These are phyloP conservation scores for Lota lota DNA, from an alignment of 2,113 vertebrate genomes.

Conservation along the genomic window DNA sequence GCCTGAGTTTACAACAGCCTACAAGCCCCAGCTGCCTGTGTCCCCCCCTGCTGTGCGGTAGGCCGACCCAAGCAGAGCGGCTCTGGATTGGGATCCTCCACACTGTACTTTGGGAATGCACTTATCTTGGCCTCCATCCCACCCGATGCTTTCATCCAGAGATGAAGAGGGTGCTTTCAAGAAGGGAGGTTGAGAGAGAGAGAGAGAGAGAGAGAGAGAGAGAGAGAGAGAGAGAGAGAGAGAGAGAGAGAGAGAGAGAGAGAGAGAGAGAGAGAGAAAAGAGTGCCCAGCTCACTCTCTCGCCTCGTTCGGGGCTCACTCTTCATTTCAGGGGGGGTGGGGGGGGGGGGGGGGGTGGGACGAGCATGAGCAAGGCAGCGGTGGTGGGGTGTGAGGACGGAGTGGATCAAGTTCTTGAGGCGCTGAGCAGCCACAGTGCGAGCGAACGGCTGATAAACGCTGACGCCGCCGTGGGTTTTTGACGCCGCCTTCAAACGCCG, in stretches of 20 bases:
- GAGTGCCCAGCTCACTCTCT: too few species aligned
- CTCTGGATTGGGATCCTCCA: constrained; percentile 34
- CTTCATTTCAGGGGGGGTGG: neutral
- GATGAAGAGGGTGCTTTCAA: too few species aligned
- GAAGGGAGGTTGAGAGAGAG: constrained; percentile 3
- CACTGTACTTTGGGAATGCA: constrained; percentile 27
- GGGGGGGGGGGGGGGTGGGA: neutral
- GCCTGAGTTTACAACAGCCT: neutral
- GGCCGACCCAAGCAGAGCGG: constrained; percentile 38
- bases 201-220: constrained; percentile 2
- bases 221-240: constrained; percentile 7
- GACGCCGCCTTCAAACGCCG: constrained; percentile 37
- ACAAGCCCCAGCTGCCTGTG: too few species aligned
- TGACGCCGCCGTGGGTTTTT: constrained; percentile 52
- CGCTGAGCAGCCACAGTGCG: too few species aligned
- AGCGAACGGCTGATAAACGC: constrained; percentile 48
- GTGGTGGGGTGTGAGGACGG: too few species aligned
- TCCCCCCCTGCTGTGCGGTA: constrained; percentile 8
- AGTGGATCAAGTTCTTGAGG: too few species aligned
- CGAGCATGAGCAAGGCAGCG: too few species aligned
- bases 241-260: neutral
- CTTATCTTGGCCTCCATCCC: constrained; percentile 35
- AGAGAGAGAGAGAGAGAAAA: constrained; percentile 19
- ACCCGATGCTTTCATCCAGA: constrained; percentile 41
- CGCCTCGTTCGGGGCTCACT: neutral